Base-by-base conservation (phyloP, 2,113 vertebrate species). In the Bujurquina vittata region DNA sequence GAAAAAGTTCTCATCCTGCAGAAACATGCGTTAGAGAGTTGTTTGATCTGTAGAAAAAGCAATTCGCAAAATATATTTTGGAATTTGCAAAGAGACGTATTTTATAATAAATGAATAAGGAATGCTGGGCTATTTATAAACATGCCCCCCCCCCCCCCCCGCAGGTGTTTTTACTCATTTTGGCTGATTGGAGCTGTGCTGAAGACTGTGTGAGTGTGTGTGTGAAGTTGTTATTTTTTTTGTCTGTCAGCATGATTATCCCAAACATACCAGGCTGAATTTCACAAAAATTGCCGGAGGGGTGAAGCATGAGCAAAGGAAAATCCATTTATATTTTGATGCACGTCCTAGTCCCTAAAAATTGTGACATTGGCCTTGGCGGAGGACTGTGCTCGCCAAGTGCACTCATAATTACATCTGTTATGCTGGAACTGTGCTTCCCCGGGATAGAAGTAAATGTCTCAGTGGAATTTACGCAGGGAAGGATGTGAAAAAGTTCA, bases 341-440 rank as follows among this genome's bases (percentile, higher is more conserved):
- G 67, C 46, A 54, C 26, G n/a, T 72, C 23, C 46, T 72, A 46
- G 46, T 72, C 46, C 26, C 46, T 54, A 54, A 72, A 72, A 54
- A 72, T 72, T 72, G 67, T 72, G 67, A 72, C 67, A 72, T 31
- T 54, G 67, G 26, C 67, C 67, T 72, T 72, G 67, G 18, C 8
- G 6, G 67, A 72, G 17, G 26, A 46, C 67, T 72, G 65, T 31
- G 46, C 46, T 72, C 10, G 67, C 67, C 67, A 72, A 72, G 26
- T 72, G 67, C 67, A 31, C 37, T 77, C 46, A 43, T 77, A 77
- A 46, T 79, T 55, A 26, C 60, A 56, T 65, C 22, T 79, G 49
- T 43, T 65, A 56, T 79, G 31, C 37, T 56, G 4, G 49, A 65
- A 65, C 26, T 55, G 22, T 54, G 46, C 60, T 40, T 56, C 49